Base-by-base conservation (phyloP, 1,140 invertebrate genomes). In the Tetramorium simillimum region DNA sequence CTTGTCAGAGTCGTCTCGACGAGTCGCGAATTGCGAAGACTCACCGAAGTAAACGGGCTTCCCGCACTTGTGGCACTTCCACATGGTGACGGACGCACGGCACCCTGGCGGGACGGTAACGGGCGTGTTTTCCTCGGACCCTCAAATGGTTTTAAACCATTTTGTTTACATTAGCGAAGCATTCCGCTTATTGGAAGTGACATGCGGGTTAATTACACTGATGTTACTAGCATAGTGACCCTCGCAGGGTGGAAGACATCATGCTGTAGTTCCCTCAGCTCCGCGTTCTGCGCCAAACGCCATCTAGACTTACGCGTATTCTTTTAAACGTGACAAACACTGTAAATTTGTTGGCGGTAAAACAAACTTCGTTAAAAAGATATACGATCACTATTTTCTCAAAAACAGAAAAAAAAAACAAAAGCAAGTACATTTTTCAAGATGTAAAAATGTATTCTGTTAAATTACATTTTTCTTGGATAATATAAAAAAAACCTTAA, bases 1-100 rank as follows among this genome's bases (percentile, higher is more conserved):
- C 49, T 90, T 88, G 80, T 90, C 86, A 81, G 89, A 87, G 62
- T n/a, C 53, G 75, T 58, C 51, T 90, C 69, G 75, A 72, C 73
- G 56, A 76, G 24, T 73, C 3, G 77, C 58, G 43, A 88, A 84
- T 75, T 81, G 88, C 84, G 86, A 88, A 82, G 85, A 93, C 95
- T 96, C 95, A 98, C 97, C 97, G 93, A 98, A 98, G 96, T 97
- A 98, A 88, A 98, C 97, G 75, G 97, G 97, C 96, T 98, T 98
- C 89, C 97, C 97, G 95, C 97, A 98, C 95, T 98, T 97, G 94
- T 98, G 97, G 95, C 97, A 98, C 96, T 97, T 98, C 97, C 97
- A 98, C 97, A 98, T 98, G 88, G 91, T 89, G 89, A 67, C 51
- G 7, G 5, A 43, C 14, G 51, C 16, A 77, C 56, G 5, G 46